Evolutionary conservation across 2,797 vertebrate genomes (phyloP), one percentile per base, ranked within the genome.

Genomic region (Ambastaia sidthimunki): DNA sequence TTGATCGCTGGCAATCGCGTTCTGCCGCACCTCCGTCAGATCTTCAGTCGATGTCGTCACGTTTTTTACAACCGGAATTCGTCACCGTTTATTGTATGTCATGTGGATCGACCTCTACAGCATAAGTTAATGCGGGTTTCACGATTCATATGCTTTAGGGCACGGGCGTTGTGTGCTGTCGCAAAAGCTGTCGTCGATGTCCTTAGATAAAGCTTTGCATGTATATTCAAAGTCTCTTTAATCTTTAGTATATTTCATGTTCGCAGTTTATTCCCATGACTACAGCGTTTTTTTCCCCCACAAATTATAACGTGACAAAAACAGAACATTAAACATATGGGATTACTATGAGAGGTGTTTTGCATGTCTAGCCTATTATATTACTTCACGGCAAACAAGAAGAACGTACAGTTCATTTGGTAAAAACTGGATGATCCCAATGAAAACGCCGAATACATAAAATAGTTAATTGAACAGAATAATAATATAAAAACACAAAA

Each of bases 11-110:
- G 78, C 28, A 74, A 74, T 65, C 85, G 85, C 34, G 67, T 57
- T 84, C 76, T 81, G 88, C 90, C 85, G 91, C 89, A 85, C 85
- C 87, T 90, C 90, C 67, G 87, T 90, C 90, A 90, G 90, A 90
- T 90, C 89, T 80, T 83, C 41, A 86, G 82, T 78, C 85, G 82
- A 77, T 83, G 82, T 83, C 66, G 87, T 84, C 85, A 82, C 87
- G 85, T 71, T 85, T 82, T 83, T 70, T 31, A 1, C 37, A 75
- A 60, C 18, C 71, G 66, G 68, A 48, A 72, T 57, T 44, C 71
- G 55, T 81, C 50, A 50, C 44, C 73, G 34, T 44, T 44, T 19
- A 83, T 72, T 15, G 65, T 28, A 81, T 41, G 47, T 3, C 60
- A 44, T 83, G 7, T 3, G 31, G 75, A 87, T 65, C 18, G 50